These are phyloP conservation scores for Fabriciana adippe DNA, from an alignment of 2,888 invertebrate species.

Conservation along the genomic window DNA sequence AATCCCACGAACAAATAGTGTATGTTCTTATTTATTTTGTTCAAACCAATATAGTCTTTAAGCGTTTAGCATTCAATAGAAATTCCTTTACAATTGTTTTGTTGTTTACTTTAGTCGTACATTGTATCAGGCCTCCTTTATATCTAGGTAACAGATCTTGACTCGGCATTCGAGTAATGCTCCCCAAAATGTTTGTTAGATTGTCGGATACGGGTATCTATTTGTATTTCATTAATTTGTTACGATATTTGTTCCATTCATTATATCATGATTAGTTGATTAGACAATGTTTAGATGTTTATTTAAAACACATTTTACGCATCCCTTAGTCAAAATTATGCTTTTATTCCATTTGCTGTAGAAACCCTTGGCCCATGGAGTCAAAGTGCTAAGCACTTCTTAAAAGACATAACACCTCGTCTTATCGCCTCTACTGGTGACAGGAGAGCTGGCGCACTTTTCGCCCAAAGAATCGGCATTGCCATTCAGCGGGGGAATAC, in stretches of 20 bases:
- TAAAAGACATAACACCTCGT: too few species aligned
- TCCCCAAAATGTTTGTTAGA: constrained; percentile 46
- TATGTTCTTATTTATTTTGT: constrained; percentile 19
- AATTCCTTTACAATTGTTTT: constrained; percentile 4
- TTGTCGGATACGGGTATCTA: constrained; percentile 53
- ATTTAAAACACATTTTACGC: too few species aligned
- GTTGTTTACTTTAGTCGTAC: constrained; percentile 11
- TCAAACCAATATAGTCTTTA: constrained; percentile 19
- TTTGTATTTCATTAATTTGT: constrained; percentile 46
- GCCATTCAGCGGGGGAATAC: too few species aligned
- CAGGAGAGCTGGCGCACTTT: too few species aligned
- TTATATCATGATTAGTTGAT: neutral
- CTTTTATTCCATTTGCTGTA: too few species aligned
- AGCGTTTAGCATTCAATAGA: neutral
- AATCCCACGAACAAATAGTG: constrained; percentile 69
- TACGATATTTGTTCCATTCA: constrained; percentile 28
- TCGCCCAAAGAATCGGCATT: too few species aligned
- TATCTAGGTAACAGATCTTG: constrained; percentile 50
- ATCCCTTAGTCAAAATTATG: too few species aligned
- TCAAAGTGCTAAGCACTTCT: too few species aligned
- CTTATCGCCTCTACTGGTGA: too few species aligned
- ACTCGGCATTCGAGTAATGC: constrained; percentile 49
- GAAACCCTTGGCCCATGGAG: too few species aligned
- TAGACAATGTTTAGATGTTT: too few species aligned
- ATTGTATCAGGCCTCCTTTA: constrained; percentile 40